phyloP scores from a whole-genome alignment of 1,140 invertebrate genomes.

The Berghia stephanieae region DNA sequence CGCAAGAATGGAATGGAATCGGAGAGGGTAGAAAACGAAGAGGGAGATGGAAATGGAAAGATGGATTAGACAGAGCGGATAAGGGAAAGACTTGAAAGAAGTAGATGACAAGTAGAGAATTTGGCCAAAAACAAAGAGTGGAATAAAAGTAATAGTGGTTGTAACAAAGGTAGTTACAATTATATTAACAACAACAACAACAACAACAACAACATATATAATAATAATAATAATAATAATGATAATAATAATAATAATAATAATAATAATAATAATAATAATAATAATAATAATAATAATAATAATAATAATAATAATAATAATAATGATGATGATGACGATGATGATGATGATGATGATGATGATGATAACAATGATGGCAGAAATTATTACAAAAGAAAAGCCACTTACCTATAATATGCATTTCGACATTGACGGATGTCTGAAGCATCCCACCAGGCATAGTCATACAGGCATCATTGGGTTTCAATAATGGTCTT shows the following conservation, averaged over 20 bases:
- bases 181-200: no score
- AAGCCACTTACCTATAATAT: constrained; percentile 25
- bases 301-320: constrained; percentile 15
- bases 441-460: constrained; percentile 39
- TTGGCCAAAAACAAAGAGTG: no score
- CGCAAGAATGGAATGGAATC: no score
- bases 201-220: not conserved
- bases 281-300: constrained; percentile 20
- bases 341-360: not conserved
- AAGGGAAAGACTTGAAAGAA: no score
- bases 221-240: constrained; percentile 12
- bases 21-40: no score
- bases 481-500: constrained; percentile 37
- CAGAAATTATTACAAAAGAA: not conserved
- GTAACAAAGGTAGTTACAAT: no score
- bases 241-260: constrained; percentile 20
- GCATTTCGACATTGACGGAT: constrained; percentile 37
- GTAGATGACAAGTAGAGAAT: no score
- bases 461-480: constrained; percentile 32
- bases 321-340: constrained; percentile 4
- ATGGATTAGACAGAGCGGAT: no score
- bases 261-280: constrained; percentile 20
- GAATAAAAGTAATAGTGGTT: no score
- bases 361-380: not conserved
- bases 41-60: no score